Percentiles rank a stretch among this genome's conserved stretches.
Conservation (phyloP, 2,888 invertebrate genomes). For the Ceramica pisi region DNA sequence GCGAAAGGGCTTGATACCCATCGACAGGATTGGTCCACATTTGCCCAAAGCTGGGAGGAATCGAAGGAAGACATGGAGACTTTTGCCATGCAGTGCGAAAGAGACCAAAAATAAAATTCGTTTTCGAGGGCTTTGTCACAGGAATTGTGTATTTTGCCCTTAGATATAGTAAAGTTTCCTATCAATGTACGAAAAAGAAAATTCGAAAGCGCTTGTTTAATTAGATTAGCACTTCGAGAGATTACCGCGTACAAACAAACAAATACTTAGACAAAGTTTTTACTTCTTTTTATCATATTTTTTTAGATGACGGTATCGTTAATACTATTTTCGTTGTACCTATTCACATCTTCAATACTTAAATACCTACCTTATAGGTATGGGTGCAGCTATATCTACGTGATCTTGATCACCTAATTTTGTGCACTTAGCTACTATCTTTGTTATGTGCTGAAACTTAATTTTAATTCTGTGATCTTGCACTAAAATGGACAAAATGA, state of each 20-base stretch:
- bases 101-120: too few species aligned
- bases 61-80: too few species aligned
- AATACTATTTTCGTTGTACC: not conserved
- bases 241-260: too few species aligned
- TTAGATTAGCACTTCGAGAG: not conserved
- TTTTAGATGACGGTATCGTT: not conserved
- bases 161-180: too few species aligned
- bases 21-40: too few species aligned
- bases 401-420: not conserved
- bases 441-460: not conserved
- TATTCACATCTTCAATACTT: conserved; percentile 1
- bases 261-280: not conserved
- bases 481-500: not conserved
- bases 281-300: not conserved
- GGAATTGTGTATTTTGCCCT: too few species aligned
- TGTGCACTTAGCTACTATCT: not conserved
- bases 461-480: too few species aligned
- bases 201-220: not conserved
- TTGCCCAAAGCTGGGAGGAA: too few species aligned
- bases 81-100: too few species aligned
- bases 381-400: not conserved
- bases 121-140: too few species aligned
- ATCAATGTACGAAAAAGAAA: too few species aligned
- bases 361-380: not conserved
- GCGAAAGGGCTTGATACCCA: too few species aligned